A percentile compares a stretch with the other conserved stretches of the same genome.
Conservation (phyloP, 2,888 invertebrate species). For the Teleiodes luculella region DNA sequence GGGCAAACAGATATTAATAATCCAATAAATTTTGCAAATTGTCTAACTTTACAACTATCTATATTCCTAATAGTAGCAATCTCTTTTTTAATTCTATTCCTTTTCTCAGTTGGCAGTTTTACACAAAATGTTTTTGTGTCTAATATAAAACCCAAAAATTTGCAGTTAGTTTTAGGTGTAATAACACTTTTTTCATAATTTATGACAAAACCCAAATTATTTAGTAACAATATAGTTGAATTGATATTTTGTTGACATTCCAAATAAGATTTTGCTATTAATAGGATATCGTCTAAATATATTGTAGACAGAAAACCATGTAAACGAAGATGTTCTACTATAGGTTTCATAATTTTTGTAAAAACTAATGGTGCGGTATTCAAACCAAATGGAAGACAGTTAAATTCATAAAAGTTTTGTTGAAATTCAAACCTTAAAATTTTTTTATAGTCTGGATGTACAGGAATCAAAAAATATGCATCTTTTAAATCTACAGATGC, state of each 20-base stretch:
- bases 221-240: background rate
- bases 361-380: too few species aligned
- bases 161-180: background rate
- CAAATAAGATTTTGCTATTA: background rate
- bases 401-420: background rate
- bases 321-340: background rate
- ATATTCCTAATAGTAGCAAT: background rate
- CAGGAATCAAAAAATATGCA: too few species aligned
- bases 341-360: background rate
- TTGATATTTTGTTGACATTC: background rate
- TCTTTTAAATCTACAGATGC: too few species aligned
- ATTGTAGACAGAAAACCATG: too few species aligned
- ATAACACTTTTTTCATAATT: background rate
- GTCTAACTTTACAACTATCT: too few species aligned
- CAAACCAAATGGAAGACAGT: constrained; percentile 3
- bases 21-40: too few species aligned
- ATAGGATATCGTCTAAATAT: constrained; percentile 9
- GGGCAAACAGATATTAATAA: too few species aligned
- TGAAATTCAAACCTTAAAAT: background rate
- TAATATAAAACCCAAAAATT: background rate
- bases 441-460: too few species aligned
- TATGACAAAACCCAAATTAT: background rate
- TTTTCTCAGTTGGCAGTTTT: background rate
- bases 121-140: background rate
- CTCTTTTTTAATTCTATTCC: background rate